Evolutionary conservation across 64 coral and sea anemone genomes (phyloP).

Genomic region (Acropora tenuis): DNA sequence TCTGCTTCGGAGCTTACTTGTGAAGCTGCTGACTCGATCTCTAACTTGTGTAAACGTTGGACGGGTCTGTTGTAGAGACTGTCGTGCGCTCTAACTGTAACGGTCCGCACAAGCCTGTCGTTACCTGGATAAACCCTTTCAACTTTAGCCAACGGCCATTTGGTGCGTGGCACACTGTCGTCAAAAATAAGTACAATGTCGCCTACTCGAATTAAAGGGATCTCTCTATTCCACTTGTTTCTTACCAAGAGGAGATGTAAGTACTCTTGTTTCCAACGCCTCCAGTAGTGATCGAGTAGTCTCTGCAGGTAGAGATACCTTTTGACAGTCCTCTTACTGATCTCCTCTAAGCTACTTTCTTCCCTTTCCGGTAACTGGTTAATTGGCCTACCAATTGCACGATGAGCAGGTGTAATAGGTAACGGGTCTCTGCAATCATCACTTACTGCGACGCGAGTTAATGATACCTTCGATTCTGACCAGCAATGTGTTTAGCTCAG

Average conservation of each 20-base stretch:
- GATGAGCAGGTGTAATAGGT: not conserved
- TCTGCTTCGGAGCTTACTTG: not conserved
- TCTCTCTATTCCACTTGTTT: not conserved
- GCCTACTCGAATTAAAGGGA: too few species aligned
- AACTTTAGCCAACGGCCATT: too few species aligned
- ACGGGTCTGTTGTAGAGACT: not conserved
- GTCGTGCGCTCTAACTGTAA: not conserved
- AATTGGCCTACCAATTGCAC: not conserved
- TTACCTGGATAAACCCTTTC: too few species aligned
- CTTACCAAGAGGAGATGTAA: not conserved
- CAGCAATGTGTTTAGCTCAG: conserved; percentile 20
- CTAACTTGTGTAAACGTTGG: not conserved
- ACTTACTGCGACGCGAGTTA: not conserved
- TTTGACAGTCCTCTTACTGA: not conserved
- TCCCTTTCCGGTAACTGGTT: not conserved
- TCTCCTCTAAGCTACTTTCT: not conserved
- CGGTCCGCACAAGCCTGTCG: not conserved
- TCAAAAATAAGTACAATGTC: too few species aligned
- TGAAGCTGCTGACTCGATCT: not conserved
- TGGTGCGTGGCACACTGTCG: too few species aligned
- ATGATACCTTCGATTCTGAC: conserved; percentile 23
- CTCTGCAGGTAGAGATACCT: conserved; percentile 31
- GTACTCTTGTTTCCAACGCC: not conserved
- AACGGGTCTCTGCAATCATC: conserved; percentile 8
- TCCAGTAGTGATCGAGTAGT: conserved; percentile 29